Percentiles rank a stretch among this genome's conserved stretches.
Conservation (phyloP, 2,888 invertebrate genomes). For the Coleophora deauratella region DNA sequence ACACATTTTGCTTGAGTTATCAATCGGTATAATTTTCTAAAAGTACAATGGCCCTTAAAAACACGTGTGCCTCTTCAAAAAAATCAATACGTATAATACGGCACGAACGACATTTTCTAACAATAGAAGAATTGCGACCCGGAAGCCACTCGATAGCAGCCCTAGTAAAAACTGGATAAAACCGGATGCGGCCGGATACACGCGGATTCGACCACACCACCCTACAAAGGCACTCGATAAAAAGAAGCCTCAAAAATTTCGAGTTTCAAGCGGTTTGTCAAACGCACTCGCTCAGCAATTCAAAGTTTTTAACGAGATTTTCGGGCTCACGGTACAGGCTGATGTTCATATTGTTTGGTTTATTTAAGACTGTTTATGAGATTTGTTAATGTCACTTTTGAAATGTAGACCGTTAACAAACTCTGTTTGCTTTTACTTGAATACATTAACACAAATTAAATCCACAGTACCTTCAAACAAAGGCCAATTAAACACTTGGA, state of each 20-base stretch:
- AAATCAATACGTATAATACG: neutral
- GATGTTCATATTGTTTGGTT: too few species aligned
- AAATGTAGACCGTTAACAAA: too few species aligned
- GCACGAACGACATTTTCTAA: constrained; percentile 10
- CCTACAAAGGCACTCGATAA: constrained; percentile 32
- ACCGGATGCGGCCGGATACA: constrained; percentile 49
- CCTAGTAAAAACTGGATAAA: constrained; percentile 43
- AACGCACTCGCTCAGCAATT: constrained; percentile 29
- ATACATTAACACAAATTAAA: too few species aligned
- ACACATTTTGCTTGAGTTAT: too few species aligned
- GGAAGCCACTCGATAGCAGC: constrained; percentile 62
- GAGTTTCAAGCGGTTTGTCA: constrained; percentile 27
- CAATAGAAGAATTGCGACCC: constrained; percentile 45
- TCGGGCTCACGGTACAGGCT: constrained; percentile 1
- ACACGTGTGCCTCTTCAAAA: neutral
- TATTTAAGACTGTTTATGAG: constrained; percentile 19
- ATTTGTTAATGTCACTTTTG: too few species aligned
- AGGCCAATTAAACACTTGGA: too few species aligned
- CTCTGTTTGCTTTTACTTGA: too few species aligned
- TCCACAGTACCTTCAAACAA: too few species aligned
- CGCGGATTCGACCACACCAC: constrained; percentile 48
- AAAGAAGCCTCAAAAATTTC: constrained; percentile 35
- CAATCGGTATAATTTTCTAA: too few species aligned
- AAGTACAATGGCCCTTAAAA: too few species aligned
- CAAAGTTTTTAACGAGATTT: constrained; percentile 31